Evolutionary conservation across 64 coral and sea anemone species (phyloP).

Genomic region (Actinia equina): DNA sequence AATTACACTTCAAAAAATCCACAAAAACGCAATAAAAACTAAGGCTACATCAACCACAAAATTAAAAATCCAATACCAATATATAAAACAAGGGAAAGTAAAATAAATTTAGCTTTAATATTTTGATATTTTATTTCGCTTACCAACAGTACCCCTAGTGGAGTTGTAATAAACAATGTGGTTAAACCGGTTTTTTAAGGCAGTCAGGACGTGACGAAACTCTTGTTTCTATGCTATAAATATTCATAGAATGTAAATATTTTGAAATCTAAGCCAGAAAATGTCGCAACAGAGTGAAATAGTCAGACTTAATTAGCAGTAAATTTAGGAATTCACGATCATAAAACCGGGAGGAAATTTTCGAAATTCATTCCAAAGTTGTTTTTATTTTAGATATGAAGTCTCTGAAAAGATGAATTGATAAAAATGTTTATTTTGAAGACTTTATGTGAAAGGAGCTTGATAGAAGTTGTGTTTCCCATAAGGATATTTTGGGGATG

Average conservation of each 20-base stretch:
- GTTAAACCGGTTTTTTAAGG: neutral
- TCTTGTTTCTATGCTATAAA: conserved; percentile 6
- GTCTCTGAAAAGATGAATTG: too few relatives aligned
- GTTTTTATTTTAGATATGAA: too few relatives aligned
- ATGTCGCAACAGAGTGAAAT: neutral
- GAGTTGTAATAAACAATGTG: neutral
- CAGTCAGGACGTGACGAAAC: neutral
- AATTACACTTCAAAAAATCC: neutral
- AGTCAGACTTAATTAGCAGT: neutral
- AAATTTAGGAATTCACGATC: neutral
- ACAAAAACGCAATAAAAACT: neutral
- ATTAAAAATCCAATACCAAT: neutral
- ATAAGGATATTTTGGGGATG: too few relatives aligned
- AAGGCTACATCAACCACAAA: too few relatives aligned
- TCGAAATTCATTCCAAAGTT: neutral
- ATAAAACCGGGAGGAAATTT: neutral
- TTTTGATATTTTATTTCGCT: neutral
- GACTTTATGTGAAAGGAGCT: too few relatives aligned
- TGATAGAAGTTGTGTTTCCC: too few relatives aligned
- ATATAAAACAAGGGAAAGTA: neutral
- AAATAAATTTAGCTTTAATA: neutral
- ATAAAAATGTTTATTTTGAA: too few relatives aligned
- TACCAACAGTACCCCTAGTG: neutral
- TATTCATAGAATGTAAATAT: conserved; percentile 17
- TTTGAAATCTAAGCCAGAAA: neutral